Evolutionary conservation across 2,888 invertebrate genomes (phyloP), one percentile per base, ranked within the genome.

Genomic region (Anorthoa munda): DNA sequence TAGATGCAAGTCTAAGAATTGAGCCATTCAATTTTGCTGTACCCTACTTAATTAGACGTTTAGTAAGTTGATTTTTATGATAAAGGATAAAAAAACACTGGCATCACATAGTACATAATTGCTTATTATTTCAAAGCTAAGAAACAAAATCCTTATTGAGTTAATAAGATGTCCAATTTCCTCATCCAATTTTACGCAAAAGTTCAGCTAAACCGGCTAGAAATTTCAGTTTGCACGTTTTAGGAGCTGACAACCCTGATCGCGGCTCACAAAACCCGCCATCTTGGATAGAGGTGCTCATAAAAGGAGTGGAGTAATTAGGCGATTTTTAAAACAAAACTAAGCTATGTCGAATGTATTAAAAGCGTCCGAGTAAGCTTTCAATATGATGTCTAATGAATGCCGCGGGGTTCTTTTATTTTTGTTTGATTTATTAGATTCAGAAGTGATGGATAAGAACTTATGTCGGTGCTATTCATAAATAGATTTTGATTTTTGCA

Each of bases 331-430:
- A 93, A 93, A 93, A 94, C 91, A 92, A 92, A 90, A 92, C 88
- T 87, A 83, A 77, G 86, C 88, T 91, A 90, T 89, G 89, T 90
- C 89, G 86, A 88, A 87, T 84, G 87, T 88, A 89, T 90, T 90
- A 90, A 91, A 91, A 89, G 81, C 87, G 84, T 61, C 87, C 85
- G 90, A 90, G 88, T 92, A 92, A 92, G 95, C 95, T 93, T 95
- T 95, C 95, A 95, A 94, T 75, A 60, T 95, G 92, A 90, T 88
- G 90, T 86, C 94, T 95, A 95, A 95, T 95, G 95, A 95, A 95
- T 92, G 91, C 89, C 83, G 72, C 79, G 72, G 82, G 88, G 85
- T 92, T 89, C 92, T 92, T 89, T 90, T 86, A 55, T 66, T 84
- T 73, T 90, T 90, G 84, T 86, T 84, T 79, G 77, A 77, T 77